Conservation (phyloP, 2,113 vertebrate genomes). For the Hucho hucho region DNA sequence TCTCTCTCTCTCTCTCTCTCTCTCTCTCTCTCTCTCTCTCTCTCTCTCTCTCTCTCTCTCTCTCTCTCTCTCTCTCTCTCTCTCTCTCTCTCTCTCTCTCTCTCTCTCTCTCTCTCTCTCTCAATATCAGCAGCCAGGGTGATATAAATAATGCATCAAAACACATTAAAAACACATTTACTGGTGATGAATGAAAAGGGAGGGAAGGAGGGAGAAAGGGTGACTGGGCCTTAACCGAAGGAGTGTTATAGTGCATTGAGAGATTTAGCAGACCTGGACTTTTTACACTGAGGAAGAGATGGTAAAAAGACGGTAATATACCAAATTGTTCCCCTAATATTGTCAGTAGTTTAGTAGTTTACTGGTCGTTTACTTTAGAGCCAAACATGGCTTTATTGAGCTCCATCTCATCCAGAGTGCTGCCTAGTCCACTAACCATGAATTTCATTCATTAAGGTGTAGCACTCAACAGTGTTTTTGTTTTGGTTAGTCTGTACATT, state of each 20-base stretch:
- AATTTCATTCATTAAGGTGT: too few relatives aligned
- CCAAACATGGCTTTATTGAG: neutral
- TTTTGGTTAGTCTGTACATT: too few relatives aligned
- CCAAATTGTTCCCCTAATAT: neutral
- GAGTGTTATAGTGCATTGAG: neutral
- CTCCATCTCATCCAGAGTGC: neutral
- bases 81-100: neutral
- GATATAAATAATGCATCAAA: constrained; percentile 76
- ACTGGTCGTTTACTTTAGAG: neutral
- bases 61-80: neutral
- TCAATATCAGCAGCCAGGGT: constrained; percentile 71
- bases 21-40: constrained; percentile 6
- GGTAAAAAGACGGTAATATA: neutral
- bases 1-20: neutral
- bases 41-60: neutral
- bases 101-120: constrained; percentile 21
- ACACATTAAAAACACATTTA: constrained; percentile 75
- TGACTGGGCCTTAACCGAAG: neutral
- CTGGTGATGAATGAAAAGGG: constrained; percentile 54
- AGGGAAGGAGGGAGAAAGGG: constrained; percentile 4
- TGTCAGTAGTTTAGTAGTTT: neutral
- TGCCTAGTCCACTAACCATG: neutral
- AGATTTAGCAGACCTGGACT: neutral
- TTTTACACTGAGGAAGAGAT: neutral
- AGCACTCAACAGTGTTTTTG: too few relatives aligned